Evolutionary conservation across 2,113 vertebrate genomes (phyloP).

Genomic region (Chroicocephalus ridibundus): DNA sequence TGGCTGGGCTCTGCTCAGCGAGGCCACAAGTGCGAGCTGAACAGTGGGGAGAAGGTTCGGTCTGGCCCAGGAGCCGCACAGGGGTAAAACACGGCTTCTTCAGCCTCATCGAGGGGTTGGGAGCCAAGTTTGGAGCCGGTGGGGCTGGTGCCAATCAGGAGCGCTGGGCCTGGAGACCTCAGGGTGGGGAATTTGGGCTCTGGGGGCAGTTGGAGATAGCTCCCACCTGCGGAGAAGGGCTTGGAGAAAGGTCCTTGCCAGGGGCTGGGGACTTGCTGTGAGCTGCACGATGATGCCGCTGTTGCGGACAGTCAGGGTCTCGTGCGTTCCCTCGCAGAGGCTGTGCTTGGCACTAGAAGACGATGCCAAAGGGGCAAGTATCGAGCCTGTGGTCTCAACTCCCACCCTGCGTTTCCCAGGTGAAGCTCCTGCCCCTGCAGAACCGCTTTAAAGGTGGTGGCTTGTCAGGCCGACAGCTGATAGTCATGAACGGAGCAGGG

Average conservation of each 20-base stretch:
- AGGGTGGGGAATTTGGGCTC: background rate
- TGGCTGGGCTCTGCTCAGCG: accelerated
- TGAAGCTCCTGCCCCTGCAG: background rate
- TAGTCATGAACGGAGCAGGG: background rate
- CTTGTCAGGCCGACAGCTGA: background rate
- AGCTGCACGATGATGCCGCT: background rate
- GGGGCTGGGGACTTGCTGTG: background rate
- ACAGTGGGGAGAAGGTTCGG: background rate
- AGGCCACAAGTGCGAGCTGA: background rate
- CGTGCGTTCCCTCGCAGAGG: accelerated
- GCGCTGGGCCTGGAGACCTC: background rate
- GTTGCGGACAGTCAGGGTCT: accelerated
- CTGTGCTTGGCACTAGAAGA: background rate
- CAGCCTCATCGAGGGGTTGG: background rate
- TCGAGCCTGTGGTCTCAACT: background rate
- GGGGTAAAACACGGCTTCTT: background rate
- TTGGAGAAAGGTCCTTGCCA: background rate
- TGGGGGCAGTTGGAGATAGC: background rate
- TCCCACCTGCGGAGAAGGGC: background rate
- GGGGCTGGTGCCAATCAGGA: background rate
- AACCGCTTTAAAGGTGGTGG: background rate
- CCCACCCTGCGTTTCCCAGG: background rate
- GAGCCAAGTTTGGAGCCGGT: background rate
- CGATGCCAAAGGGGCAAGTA: background rate
- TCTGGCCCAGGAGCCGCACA: background rate